Evolutionary conservation across 2,888 invertebrate genomes (phyloP), one percentile per base, ranked within the genome.

Genomic region (Silvanus unidentatus): DNA sequence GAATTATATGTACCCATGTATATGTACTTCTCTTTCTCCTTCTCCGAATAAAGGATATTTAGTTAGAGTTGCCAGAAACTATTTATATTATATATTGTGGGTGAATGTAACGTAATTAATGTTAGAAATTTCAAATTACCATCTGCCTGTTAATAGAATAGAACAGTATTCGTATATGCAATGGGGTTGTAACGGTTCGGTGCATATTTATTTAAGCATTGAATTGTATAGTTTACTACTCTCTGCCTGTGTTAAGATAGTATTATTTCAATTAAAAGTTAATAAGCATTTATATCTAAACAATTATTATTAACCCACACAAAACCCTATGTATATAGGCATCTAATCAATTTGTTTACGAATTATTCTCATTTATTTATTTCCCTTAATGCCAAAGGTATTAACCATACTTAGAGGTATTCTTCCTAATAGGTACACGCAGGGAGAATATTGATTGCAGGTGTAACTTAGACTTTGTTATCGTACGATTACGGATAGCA

Each of bases 61-160:
- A 32, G 32, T 32, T 32, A 12, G 32, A 32, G 32, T 32, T 32
- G 32, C 32, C 32, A 32, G 32, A 32, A 32, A 32, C 32, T 32
- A 32, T 32, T 32, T 32, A 32, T 32, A 32, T 37, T 16, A 37
- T 37, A 16, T 15, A 37, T 37, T 13, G 37, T 16, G 37, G 37
- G 37, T 37, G 37, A 37, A 37, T 37, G 37, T 37, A 37, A 37
- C 16, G 37, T 37, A 37, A 37, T 37, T 37, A 37, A 37, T 37
- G 37, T 37, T 37, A 37, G 37, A 37, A 37, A 37, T 37, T 37
- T 37, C 37, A 16, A 37, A 37, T 37, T 37, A 37, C 37, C 37
- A 37, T 37, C 37, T 37, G 37, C 37, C 37, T 37, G 37, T 37
- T 37, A 37, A 37, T 37, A 37, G 37, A 37, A 37, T 37, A 37